Evolutionary conservation across 2,797 vertebrate genomes (phyloP), one percentile per base, ranked within the genome.

Genomic region (Aratinga solstitialis): DNA sequence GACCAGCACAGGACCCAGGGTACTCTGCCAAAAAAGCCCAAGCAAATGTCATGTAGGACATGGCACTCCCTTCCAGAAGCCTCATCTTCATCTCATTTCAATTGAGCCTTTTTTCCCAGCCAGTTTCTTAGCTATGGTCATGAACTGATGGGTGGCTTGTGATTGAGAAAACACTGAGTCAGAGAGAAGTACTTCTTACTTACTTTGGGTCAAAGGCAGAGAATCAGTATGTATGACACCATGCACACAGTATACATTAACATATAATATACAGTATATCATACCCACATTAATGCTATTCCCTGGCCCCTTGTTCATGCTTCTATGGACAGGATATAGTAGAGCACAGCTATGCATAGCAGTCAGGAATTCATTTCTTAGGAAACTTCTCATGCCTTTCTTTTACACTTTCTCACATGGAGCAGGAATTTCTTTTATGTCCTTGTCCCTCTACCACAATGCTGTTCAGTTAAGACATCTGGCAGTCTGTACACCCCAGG

Each of bases 311-410:
- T 26, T 56, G 4, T n/a, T 63, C 56, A 29, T 36, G 30, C 11
- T 59, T 1, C 36, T 50, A 0, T 22, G 36, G 15, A 51, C 1
- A 1, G 11, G 26, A 5, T 54, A 15, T 15, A 73, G 13, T 1
- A 1, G 3, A 61, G 26, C 22, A 26, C 43, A 87, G 24, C 54
- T 63, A 3, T 17, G 10, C 5, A 2, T 8, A 50, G 22, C 66
- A 67, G 42, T n/a, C 47, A 54, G 54, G 40, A 91, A 59, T 79
- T 69, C 20, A 40, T 38, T 79, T 87, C n/a, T 75, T 22, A 17
- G 53, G 67, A 79, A 94, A 53, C 10, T 7, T 8, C 16, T 91
- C 29, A 29, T 1, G 4, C 22, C 30, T 84, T 80, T 68, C 51
- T 94, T 87, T 76, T 71, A 63, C 27, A 47, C 53, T 84, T 83